Base-by-base conservation (phyloP, 2,888 invertebrate species). In the Agrochola lota region DNA sequence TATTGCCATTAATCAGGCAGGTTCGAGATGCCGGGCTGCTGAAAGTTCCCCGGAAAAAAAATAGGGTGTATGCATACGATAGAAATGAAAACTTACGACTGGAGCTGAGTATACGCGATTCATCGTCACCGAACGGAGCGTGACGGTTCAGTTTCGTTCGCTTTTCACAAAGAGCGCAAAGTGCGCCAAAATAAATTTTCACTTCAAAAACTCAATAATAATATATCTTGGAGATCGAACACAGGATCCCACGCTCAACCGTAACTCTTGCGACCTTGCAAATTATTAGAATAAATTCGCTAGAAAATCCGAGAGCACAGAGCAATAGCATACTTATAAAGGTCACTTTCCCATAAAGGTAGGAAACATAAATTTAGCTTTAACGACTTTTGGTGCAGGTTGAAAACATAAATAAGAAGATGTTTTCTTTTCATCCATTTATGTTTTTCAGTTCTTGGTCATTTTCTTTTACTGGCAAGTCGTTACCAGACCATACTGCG, bases 351-450 rank as follows among this genome's bases (percentile, higher is more conserved):
- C 52, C 60, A 71, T 69, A 46, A 6, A 46, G 20, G 35, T 77
- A 60, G 59, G 71, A 82, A 55, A 35, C 81, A 74, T 82, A 82
- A 78, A 82, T 74, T 71, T 63, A 23, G 15, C 17, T 46, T 71
- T 74, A 79, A 82, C 83, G 70, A 71, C 79, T 82, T 72, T 43
- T 35, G 52, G 11, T 57, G 8, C 57, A 23, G 6, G 20, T 60
- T 52, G 68, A 49, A 83, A 83, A 73, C 66, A 63, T 68, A 70
- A 76, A 76, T 64, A 66, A 74, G 7, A 46, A 60, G 30, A 52
- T 63, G 55, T 74, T 66, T 79, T 60, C 59, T 55, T 78, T 78
- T 72, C 26, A 66, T 78, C 17, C 12, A 60, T 78, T 59, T n/a
- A 49, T 74, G 63, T 74, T 63, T 59, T 81, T 59, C 75, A 55